phyloP scores from a whole-genome alignment of 2,888 invertebrate genomes.

The Laothoe populi region DNA sequence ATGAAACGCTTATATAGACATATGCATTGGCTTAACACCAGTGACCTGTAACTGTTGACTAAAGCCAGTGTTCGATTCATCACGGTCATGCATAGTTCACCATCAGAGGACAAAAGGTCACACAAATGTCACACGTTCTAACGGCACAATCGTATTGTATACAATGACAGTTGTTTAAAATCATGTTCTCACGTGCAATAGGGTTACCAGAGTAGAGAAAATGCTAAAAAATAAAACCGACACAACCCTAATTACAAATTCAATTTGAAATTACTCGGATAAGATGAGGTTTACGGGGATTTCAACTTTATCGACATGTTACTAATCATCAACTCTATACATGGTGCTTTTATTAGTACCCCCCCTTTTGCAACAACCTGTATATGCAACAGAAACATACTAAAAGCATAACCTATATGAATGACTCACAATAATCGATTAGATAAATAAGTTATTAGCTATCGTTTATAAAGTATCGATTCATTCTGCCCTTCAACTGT shows the following conservation, averaged over 20 bases:
- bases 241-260: no score
- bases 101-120: slow-evolving; percentile 11
- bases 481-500: slow-evolving; percentile 2
- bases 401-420: background rate
- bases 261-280: no score
- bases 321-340: no score
- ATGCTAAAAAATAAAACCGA: no score
- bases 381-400: no score
- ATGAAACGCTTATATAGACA: no score
- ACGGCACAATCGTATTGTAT: slow-evolving; percentile 5
- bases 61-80: background rate
- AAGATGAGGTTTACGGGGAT: no score
- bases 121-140: slow-evolving; percentile 5
- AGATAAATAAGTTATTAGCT: slow-evolving; percentile 14
- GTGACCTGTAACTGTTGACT: background rate
- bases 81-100: slow-evolving; percentile 3
- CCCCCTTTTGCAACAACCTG: no score
- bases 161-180: background rate
- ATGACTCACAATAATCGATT: slow-evolving; percentile 8
- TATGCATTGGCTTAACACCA: background rate
- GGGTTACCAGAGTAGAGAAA: background rate
- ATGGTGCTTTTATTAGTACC: no score
- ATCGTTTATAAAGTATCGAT: slow-evolving; percentile 19
- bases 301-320: no score
- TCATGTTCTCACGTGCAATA: background rate